Evolutionary conservation across 2,888 invertebrate species (phyloP).

Genomic region (Aquatica leii): DNA sequence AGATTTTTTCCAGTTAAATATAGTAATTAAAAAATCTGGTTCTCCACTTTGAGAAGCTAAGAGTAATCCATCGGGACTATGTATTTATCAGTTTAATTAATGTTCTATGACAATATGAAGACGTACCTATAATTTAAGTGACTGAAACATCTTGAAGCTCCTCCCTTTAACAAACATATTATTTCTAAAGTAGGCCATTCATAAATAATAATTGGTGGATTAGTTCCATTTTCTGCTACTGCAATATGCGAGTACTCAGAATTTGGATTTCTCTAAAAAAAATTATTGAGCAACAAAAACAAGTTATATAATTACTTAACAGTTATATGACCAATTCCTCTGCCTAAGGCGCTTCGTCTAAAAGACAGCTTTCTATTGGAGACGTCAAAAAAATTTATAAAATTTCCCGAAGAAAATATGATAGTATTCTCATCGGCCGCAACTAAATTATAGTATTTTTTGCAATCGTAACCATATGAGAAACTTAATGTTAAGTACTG

Average conservation of each 20-base stretch:
- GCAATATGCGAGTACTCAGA: constrained; percentile 73
- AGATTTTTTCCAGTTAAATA: constrained; percentile 87
- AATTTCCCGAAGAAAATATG: constrained; percentile 83
- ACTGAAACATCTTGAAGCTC: constrained; percentile 77
- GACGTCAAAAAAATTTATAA: constrained; percentile 79
- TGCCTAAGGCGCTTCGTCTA: constrained; percentile 77
- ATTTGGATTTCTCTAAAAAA: constrained; percentile 69
- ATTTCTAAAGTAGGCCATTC: constrained; percentile 83
- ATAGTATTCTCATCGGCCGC: constrained; percentile 77
- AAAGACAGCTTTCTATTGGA: constrained; percentile 72
- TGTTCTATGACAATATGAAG: not conserved
- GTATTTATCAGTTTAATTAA: constrained; percentile 39
- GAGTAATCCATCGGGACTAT: constrained; percentile 80
- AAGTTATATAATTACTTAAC: constrained; percentile 58
- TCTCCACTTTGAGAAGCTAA: constrained; percentile 84
- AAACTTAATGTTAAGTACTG: constrained; percentile 63
- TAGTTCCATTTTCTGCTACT: constrained; percentile 77
- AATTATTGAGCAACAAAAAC: constrained; percentile 9
- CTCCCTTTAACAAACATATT: constrained; percentile 75
- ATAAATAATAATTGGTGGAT: constrained; percentile 83
- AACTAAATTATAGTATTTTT: constrained; percentile 80
- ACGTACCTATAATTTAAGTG: constrained; percentile 75
- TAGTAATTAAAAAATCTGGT: constrained; percentile 86
- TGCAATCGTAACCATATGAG: constrained; percentile 88
- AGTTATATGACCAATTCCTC: constrained; percentile 81